These are phyloP conservation scores for Choristoneura fumiferana DNA, from an alignment of 1,140 invertebrate genomes.

Conservation along the genomic window DNA sequence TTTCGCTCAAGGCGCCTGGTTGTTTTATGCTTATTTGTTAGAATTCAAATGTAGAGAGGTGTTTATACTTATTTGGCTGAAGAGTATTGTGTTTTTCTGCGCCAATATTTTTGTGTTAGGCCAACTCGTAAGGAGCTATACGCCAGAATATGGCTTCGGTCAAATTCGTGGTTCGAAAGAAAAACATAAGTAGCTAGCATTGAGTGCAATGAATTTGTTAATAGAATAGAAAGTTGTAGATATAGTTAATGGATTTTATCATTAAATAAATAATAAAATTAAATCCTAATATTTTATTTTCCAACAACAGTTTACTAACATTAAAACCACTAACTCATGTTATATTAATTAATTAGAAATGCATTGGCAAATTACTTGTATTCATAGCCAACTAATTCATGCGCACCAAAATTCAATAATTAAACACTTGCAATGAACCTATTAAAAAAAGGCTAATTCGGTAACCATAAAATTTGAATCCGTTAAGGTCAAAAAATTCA, in stretches of 20 bases:
- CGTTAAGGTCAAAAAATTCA: too few species aligned
- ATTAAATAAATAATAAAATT: constrained; percentile 28
- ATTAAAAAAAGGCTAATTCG: too few species aligned
- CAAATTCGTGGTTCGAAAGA: constrained; percentile 13
- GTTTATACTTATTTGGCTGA: constrained; percentile 89
- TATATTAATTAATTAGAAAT: constrained; percentile 22
- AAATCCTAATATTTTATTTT: constrained; percentile 40
- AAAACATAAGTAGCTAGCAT: constrained; percentile 25
- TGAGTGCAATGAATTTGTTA: not conserved
- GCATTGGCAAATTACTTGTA: constrained; percentile 9
- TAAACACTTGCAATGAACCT: too few species aligned
- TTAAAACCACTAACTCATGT: constrained; percentile 23
- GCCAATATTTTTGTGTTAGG: constrained; percentile 87
- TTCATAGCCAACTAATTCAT: not conserved
- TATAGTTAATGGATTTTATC: not conserved
- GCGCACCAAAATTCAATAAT: not conserved
- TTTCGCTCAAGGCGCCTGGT: constrained; percentile 89
- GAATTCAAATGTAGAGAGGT: constrained; percentile 93
- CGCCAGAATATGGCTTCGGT: constrained; percentile 51
- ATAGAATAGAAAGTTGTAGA: constrained; percentile 6
- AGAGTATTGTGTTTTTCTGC: constrained; percentile 87
- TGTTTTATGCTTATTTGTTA: constrained; percentile 93
- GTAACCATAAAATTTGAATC: too few species aligned
- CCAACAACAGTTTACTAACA: constrained; percentile 42
- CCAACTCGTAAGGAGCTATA: constrained; percentile 82